These are phyloP conservation scores for Callipepla californica DNA, from an alignment of 2,113 vertebrate species.

Conservation along the genomic window DNA sequence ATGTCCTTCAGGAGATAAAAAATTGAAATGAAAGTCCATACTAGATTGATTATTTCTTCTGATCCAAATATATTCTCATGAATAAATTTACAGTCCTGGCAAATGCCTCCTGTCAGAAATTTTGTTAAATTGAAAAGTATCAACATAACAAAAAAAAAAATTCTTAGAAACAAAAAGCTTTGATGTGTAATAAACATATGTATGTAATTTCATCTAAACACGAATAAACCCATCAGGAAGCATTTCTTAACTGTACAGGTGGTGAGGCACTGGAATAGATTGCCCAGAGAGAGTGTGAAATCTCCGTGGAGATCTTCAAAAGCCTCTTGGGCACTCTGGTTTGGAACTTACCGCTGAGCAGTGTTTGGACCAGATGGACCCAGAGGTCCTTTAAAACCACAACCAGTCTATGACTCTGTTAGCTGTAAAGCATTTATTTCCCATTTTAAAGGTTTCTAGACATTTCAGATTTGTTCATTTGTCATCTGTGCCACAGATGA, in stretches of 20 bases:
- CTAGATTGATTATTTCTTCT: background rate
- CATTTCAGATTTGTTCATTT: background rate
- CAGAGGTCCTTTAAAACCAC: background rate
- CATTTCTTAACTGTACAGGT: background rate
- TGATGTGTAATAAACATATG: background rate
- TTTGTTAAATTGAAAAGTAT: background rate
- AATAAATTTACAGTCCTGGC: background rate
- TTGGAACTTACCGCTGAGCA: background rate
- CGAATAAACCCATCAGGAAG: background rate
- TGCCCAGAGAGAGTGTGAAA: background rate
- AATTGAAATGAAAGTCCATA: conserved; percentile 9
- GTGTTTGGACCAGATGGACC: background rate
- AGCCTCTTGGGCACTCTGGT: background rate
- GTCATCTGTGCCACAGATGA: background rate
- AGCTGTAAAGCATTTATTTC: background rate
- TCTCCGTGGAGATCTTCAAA: background rate
- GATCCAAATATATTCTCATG: background rate
- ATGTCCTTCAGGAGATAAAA: background rate
- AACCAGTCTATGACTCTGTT: background rate
- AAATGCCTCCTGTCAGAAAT: background rate
- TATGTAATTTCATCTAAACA: background rate
- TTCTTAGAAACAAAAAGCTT: background rate
- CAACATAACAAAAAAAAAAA: background rate
- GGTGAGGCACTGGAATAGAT: background rate
- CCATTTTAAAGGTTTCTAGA: background rate